These are phyloP conservation scores for Myanophis thanlyinensis DNA, from an alignment of 2,113 vertebrate genomes.

Conservation along the genomic window DNA sequence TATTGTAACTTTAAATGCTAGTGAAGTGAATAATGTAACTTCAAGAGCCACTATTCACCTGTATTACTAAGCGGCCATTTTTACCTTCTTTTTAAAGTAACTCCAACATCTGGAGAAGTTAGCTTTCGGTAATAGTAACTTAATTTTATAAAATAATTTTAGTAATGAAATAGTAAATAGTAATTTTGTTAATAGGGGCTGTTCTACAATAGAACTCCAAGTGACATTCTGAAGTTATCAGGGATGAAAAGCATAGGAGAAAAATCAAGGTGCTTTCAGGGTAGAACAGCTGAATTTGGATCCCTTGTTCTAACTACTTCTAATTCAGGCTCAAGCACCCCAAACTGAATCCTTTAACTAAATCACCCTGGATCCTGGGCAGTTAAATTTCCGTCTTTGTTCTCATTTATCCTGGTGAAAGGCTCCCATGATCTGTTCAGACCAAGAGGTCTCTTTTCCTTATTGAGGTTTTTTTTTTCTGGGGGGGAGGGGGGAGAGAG, in stretches of 20 bases:
- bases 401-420: background rate
- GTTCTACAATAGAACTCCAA: background rate
- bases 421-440: background rate
- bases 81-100: background rate
- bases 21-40: background rate
- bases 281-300: background rate
- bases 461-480: background rate
- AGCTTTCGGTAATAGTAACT: background rate
- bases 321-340: background rate
- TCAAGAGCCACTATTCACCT: background rate
- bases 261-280: background rate
- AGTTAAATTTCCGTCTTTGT: background rate
- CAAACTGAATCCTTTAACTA: background rate
- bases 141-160: background rate
- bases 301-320: background rate
- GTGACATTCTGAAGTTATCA: background rate
- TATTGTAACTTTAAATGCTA: background rate
- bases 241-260: background rate
- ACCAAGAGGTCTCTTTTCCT: background rate
- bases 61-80: background rate
- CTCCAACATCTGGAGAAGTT: no score
- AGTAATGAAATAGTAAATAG: background rate
- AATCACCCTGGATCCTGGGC: background rate
- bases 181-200: background rate
- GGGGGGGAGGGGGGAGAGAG: background rate